These are phyloP conservation scores for Malthinus seriepunctatus DNA, from an alignment of 2,888 invertebrate genomes.

Conservation along the genomic window DNA sequence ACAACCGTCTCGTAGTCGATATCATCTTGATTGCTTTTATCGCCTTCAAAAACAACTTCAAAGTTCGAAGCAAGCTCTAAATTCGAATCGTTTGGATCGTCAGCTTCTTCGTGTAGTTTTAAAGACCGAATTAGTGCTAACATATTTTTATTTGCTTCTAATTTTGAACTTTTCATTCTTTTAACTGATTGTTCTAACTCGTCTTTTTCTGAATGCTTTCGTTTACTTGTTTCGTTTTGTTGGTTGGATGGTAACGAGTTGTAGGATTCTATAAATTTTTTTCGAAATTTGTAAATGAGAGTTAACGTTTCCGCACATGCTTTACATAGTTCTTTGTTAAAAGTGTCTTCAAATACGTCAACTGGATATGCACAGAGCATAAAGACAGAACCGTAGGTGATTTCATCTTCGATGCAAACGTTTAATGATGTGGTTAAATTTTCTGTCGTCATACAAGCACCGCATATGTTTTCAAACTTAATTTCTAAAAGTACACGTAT, in stretches of 20 bases:
- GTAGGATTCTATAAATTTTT: slow-evolving; percentile 40
- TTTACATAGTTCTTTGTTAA: slow-evolving; percentile 45
- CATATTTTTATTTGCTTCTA: too few species aligned
- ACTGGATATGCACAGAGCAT: slow-evolving; percentile 38
- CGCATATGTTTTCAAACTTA: background rate
- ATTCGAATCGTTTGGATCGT: background rate
- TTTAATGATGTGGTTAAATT: slow-evolving; percentile 1
- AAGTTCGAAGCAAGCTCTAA: slow-evolving; percentile 7
- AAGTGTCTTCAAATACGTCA: slow-evolving; percentile 35
- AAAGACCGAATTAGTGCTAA: too few species aligned
- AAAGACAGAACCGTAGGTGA: slow-evolving; percentile 31
- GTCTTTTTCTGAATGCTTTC: background rate
- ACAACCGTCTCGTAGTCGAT: background rate
- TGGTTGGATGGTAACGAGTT: slow-evolving; percentile 18
- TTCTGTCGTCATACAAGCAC: slow-evolving; percentile 10
- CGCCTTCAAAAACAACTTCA: slow-evolving; percentile 16
- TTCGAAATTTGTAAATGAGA: slow-evolving; percentile 42
- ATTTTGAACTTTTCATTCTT: background rate
- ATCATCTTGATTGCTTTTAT: background rate
- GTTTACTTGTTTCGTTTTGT: slow-evolving; percentile 12
- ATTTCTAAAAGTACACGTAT: background rate
- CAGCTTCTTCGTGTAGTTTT: background rate
- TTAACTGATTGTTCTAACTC: background rate
- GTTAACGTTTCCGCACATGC: slow-evolving; percentile 39
- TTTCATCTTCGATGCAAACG: slow-evolving; percentile 11